Evolutionary conservation across 1,140 invertebrate species (phyloP), one percentile per base, ranked within the genome.

Genomic region (Leptinotarsa lineolata): DNA sequence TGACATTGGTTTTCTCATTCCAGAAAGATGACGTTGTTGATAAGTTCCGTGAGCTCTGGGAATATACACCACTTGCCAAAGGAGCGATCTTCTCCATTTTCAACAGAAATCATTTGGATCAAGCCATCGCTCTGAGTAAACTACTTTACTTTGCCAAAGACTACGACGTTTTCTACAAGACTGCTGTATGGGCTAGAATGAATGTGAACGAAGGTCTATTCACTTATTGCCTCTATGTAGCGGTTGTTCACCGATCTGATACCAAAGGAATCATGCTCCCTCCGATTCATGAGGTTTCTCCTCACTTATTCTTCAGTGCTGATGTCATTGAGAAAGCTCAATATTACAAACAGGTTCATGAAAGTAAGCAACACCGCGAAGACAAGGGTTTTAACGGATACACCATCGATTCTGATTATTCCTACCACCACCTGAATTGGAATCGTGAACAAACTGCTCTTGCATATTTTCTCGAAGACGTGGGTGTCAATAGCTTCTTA

Each of bases 391-490:
- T 86, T 24, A 84, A 85, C 46, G 86, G 72, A 16, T 75, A 78
- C 68, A 86, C 82, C 1, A 85, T 87, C 67, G 79, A 83, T 44
- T 85, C 85, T 70, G 90, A 90, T 77, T 86, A 88, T 74, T 88
- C 89, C n/a, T 82, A 86, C 1, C 87, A 74, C 48, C 78, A 82
- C 54, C 22, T 80, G 48, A 81, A 81, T 30, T 63, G 81, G 88
- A 70, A 86, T 65, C 83, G 80, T 13, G 82, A 85, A 79, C 86
- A 89, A 70, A 58, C 71, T 6, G 84, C 88, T 69, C 68, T 94
- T 18, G 85, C 87, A 20, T 94, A 94, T 82, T 94, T 90, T 86
- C 91, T 91, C 0, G 90, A 94, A 74, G 93, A 93, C 82, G 85
- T 90, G 69, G 89, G 89, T 72, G 84, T 93, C n/a, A 92, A 92